phyloP scores from a whole-genome alignment of 1,140 invertebrate species.

The Macrosteles quadrilineatus region DNA sequence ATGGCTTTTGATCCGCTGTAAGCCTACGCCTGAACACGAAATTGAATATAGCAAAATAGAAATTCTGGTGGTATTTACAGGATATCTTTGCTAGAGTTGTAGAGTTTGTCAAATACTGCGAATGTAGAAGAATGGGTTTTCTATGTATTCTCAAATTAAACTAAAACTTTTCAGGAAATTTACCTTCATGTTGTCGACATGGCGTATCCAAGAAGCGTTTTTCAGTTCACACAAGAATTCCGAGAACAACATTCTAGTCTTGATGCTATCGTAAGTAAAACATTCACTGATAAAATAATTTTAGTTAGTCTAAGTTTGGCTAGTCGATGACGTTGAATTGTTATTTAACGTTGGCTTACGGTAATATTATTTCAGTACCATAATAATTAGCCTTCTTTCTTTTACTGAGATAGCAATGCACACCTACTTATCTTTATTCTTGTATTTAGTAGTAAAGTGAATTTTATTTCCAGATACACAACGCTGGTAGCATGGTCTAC shows the following conservation, averaged over 20 bases:
- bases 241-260: slow-evolving; percentile 45
- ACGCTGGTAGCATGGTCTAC: slow-evolving; percentile 57
- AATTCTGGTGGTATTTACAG: too few species aligned
- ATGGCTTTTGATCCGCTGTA: too few species aligned
- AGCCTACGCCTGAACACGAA: too few species aligned
- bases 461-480: slow-evolving; percentile 51
- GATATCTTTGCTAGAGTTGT: too few species aligned
- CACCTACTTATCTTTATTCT: too few species aligned
- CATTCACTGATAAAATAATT: not conserved
- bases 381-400: not conserved
- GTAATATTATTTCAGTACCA: not conserved
- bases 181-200: slow-evolving; percentile 54
- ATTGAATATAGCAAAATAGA: too few species aligned
- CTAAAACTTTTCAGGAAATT: slow-evolving; percentile 50
- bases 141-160: too few species aligned
- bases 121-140: too few species aligned
- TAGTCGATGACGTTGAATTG: not conserved
- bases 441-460: too few species aligned
- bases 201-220: slow-evolving; percentile 51
- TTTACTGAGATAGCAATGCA: too few species aligned
- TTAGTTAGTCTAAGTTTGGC: not conserved
- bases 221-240: slow-evolving; percentile 52
- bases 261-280: slow-evolving; percentile 49
- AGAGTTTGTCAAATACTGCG: too few species aligned
- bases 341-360: not conserved